Conservation (phyloP, 2,113 vertebrate species). For the Toxotes chatareus region DNA sequence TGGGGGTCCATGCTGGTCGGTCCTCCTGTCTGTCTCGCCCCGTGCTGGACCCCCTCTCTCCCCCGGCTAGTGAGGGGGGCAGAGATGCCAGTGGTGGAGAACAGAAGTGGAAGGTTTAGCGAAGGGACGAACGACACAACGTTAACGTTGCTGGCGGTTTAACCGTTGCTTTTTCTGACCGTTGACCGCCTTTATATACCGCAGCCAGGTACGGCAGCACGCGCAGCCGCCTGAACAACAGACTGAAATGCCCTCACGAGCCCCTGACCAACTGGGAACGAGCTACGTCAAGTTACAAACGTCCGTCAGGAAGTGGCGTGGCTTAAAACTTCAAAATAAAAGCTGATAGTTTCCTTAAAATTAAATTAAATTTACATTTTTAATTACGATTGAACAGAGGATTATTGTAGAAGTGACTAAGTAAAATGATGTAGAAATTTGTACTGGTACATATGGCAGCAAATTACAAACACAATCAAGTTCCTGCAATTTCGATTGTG, state of each 20-base stretch:
- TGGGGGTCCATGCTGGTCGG: constrained; percentile 80
- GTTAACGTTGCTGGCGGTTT: background rate
- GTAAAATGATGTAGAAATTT: too few relatives aligned
- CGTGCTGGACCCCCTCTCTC: constrained; percentile 68
- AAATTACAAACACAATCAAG: too few relatives aligned
- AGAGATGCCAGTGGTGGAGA: constrained; percentile 30
- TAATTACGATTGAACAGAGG: background rate
- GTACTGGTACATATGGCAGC: too few relatives aligned
- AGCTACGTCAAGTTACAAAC: background rate
- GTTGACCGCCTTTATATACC: constrained; percentile 23
- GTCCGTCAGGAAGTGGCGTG: background rate
- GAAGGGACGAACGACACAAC: background rate
- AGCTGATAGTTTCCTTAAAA: background rate
- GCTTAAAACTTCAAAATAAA: constrained; percentile 45
- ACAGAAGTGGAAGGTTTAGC: background rate
- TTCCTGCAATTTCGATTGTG: too few relatives aligned
- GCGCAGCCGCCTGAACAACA: constrained; percentile 60
- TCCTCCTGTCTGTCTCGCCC: constrained; percentile 45
- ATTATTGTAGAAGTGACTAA: background rate
- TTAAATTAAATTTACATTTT: too few relatives aligned
- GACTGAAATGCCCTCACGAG: constrained; percentile 56
- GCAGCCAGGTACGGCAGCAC: constrained; percentile 45
- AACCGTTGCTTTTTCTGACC: constrained; percentile 7
- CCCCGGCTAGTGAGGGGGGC: constrained; percentile 25
- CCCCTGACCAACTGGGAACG: background rate